These are phyloP conservation scores for Brenthis ino DNA, from an alignment of 2,888 invertebrate genomes.

Conservation along the genomic window DNA sequence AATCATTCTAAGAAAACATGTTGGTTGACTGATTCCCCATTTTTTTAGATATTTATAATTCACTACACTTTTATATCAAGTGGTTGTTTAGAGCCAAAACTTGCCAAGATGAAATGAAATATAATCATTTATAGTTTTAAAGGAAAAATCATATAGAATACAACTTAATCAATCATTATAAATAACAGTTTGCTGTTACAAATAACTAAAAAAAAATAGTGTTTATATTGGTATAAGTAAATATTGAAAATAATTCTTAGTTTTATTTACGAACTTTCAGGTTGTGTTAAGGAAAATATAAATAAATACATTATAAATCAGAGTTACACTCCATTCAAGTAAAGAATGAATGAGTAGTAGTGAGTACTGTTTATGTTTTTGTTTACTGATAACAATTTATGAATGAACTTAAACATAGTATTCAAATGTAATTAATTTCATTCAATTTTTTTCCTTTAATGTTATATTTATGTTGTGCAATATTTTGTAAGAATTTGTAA, in stretches of 20 bases:
- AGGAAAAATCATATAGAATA: no score
- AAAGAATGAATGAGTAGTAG: slow-evolving; percentile 23
- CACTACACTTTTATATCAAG: not conserved
- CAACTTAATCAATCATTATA: no score
- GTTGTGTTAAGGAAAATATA: not conserved
- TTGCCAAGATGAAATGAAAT: no score
- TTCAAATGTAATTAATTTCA: not conserved
- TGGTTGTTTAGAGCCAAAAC: no score
- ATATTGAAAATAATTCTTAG: not conserved
- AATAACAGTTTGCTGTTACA: no score
- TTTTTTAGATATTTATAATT: slow-evolving; percentile 6
- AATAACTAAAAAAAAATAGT: no score
- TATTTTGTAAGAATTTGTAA: slow-evolving; percentile 1
- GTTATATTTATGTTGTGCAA: slow-evolving; percentile 21
- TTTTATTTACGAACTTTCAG: not conserved
- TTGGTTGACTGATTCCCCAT: not conserved
- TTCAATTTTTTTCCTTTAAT: not conserved
- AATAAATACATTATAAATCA: not conserved
- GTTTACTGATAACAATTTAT: slow-evolving; percentile 34
- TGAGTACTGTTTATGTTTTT: slow-evolving; percentile 25
- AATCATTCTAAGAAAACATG: slow-evolving; percentile 1
- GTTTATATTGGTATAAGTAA: no score
- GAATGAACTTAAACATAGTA: slow-evolving; percentile 23
- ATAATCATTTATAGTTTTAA: no score
- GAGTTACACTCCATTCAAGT: slow-evolving; percentile 14